These are phyloP conservation scores for Halocaridina rubra DNA, from an alignment of 2,888 invertebrate genomes.

Conservation along the genomic window DNA sequence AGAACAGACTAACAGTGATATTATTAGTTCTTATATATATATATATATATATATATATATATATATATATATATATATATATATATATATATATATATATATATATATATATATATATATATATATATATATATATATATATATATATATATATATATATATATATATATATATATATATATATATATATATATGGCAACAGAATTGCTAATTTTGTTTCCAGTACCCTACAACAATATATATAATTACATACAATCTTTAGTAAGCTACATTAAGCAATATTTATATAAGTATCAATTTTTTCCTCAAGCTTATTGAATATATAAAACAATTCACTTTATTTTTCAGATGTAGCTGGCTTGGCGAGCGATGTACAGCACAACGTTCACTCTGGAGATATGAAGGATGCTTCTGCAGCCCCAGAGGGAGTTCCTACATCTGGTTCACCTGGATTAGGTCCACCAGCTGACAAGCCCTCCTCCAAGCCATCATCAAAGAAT, in stretches of 20 bases:
- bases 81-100: neutral
- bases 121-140: neutral
- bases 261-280: too few species aligned
- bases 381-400: neutral
- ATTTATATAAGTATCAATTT: too few species aligned
- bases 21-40: neutral
- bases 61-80: neutral
- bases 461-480: too few species aligned
- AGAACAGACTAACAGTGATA: too few species aligned
- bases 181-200: too few species aligned
- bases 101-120: neutral
- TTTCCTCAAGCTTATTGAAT: neutral
- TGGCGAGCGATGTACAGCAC: neutral
- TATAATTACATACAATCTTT: too few species aligned
- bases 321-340: too few species aligned
- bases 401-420: neutral
- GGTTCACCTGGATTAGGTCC: too few species aligned
- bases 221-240: too few species aligned
- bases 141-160: neutral
- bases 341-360: neutral
- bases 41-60: neutral
- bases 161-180: neutral
- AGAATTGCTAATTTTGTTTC: too few species aligned
- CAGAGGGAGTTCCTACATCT: neutral
- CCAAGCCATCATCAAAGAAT: slow-evolving; percentile 9